Percentiles rank a stretch among this genome's conserved stretches.
Evolutionary conservation across 2,113 vertebrate species (phyloP).

Genomic region (Mastomys coucha): DNA sequence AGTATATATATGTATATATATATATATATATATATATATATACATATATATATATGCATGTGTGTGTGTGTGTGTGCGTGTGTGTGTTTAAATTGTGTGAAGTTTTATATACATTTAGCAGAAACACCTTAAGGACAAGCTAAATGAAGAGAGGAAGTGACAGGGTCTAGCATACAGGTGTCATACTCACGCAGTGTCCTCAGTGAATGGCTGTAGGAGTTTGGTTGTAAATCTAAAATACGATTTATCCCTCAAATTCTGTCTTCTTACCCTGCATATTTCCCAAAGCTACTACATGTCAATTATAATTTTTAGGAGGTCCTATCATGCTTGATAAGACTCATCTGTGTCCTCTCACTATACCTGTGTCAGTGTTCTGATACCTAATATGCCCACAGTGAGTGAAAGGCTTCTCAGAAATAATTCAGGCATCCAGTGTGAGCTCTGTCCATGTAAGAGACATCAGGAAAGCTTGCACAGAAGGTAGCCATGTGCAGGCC

Average conservation of each 20-base stretch:
- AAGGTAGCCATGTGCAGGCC: not conserved
- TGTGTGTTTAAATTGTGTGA: constrained; percentile 11
- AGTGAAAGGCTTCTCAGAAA: not conserved
- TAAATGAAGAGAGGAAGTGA: not conserved
- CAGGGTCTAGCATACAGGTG: not conserved
- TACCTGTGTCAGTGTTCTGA: not conserved
- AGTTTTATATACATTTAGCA: not conserved
- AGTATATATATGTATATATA: not conserved
- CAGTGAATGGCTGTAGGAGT: not conserved
- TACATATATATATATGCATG: too few species aligned
- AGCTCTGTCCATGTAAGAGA: not conserved
- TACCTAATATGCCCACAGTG: not conserved
- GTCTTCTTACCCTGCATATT: not conserved
- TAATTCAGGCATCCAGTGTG: not conserved
- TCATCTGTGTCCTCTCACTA: not conserved
- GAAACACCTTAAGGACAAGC: not conserved
- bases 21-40: too few species aligned
- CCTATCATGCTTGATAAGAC: not conserved
- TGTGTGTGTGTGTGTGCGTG: not conserved
- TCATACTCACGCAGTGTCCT: fast-evolving
- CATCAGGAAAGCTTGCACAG: fast-evolving
- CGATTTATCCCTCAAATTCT: not conserved
- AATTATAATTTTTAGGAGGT: not conserved
- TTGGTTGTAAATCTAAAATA: constrained; percentile 14
- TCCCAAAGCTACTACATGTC: not conserved